phyloP scores from a whole-genome alignment of 2,888 invertebrate genomes.

The Athripsodes cinereus region DNA sequence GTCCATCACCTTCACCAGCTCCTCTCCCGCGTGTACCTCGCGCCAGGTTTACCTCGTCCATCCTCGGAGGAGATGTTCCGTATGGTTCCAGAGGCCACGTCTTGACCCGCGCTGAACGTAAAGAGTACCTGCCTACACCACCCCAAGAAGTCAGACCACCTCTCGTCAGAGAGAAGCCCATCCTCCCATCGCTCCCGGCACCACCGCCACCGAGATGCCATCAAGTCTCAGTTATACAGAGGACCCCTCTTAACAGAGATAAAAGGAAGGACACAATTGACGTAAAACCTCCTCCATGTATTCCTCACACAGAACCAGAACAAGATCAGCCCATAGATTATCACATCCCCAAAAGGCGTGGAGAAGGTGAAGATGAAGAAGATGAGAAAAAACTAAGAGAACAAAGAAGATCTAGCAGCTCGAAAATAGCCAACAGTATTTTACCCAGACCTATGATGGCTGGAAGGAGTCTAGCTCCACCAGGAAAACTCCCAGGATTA shows the following conservation, averaged over 20 bases:
- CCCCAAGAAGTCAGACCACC: slow-evolving; percentile 48
- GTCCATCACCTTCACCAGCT: slow-evolving; percentile 22
- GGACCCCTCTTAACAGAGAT: slow-evolving; percentile 60
- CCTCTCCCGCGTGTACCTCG: slow-evolving; percentile 49
- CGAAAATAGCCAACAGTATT: slow-evolving; percentile 56
- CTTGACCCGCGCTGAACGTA: slow-evolving; percentile 74
- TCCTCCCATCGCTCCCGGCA: slow-evolving; percentile 54
- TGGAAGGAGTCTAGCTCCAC: slow-evolving; percentile 48
- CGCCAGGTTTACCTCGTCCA: slow-evolving; percentile 71
- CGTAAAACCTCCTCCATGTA: slow-evolving; percentile 46
- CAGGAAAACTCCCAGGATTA: slow-evolving; percentile 57
- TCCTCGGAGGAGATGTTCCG: slow-evolving; percentile 73
- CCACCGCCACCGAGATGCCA: slow-evolving; percentile 64
- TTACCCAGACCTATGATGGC: slow-evolving; percentile 50
- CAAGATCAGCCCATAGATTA: slow-evolving; percentile 87
- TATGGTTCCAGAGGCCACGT: slow-evolving; percentile 76
- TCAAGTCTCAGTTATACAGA: slow-evolving; percentile 74
- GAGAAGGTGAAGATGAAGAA: slow-evolving; percentile 61
- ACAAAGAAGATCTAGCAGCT: slow-evolving; percentile 61
- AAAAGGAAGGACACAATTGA: slow-evolving; percentile 46
- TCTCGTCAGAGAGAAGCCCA: slow-evolving; percentile 59
- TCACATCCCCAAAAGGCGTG: slow-evolving; percentile 75
- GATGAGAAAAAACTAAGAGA: slow-evolving; percentile 63
- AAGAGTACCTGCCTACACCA: slow-evolving; percentile 62
- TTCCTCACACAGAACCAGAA: slow-evolving; percentile 56